Percentiles rank a stretch among this genome's conserved stretches.
phyloP scores from a whole-genome alignment of 2,113 vertebrate species.

The Litocranius walleri region DNA sequence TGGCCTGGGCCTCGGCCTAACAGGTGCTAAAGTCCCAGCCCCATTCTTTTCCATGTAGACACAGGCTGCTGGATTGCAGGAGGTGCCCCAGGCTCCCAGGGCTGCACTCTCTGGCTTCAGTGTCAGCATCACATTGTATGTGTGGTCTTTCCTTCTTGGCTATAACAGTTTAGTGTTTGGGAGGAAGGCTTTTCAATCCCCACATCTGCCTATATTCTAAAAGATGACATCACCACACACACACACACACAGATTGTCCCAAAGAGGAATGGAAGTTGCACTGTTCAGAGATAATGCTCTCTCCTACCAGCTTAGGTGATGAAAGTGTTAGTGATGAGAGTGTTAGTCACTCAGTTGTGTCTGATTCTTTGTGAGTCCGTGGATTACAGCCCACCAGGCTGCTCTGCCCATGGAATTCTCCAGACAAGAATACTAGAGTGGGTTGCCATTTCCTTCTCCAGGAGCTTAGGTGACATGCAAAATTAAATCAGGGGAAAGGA shows the following conservation, averaged over 20 bases:
- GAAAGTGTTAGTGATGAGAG: background rate
- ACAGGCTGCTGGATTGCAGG: rapidly evolving
- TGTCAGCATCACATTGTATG: background rate
- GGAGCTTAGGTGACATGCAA: background rate
- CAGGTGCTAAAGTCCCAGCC: background rate
- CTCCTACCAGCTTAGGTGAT: background rate
- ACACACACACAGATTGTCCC: background rate
- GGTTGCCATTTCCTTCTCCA: background rate
- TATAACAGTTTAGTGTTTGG: background rate
- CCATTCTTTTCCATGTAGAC: background rate
- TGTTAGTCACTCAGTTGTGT: background rate
- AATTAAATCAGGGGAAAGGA: background rate
- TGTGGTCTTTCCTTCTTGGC: background rate
- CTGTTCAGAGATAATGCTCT: background rate
- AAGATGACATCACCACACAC: background rate
- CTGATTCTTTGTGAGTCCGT: background rate
- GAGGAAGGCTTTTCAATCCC: background rate
- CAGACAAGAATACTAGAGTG: background rate
- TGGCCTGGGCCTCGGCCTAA: background rate
- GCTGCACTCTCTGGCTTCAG: background rate
- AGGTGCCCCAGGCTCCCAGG: background rate
- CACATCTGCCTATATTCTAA: background rate
- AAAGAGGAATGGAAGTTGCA: background rate
- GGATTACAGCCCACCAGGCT: background rate
- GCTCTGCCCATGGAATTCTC: background rate